Evolutionary conservation across 2,888 invertebrate genomes (phyloP), one percentile per base, ranked within the genome.

Genomic region (Zaprionus obscuricornis): DNA sequence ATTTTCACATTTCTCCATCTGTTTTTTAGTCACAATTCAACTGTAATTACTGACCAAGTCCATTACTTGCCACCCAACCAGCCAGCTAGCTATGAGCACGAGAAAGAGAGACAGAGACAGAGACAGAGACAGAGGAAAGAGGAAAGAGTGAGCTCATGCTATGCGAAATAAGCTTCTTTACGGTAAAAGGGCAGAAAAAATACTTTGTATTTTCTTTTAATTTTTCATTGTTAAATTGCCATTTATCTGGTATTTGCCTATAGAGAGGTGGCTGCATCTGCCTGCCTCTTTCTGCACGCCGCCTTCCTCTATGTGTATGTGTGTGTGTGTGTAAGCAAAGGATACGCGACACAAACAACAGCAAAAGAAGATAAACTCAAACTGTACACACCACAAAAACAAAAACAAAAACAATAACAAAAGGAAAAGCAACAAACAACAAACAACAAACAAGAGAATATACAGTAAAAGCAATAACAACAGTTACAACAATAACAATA

Each of bases 191-290:
- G 50, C 3, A 37, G 36, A 71, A 59, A 65, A 73, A 73, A 60
- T 66, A 55, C 78, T 77, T 82, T 63, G 71, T 74, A 77, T 85
- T 78, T 77, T 77, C 85, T 74, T 85, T 82, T 85, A 85, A 78
- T 85, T 85, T 82, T 78, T 85, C 85, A 82, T 85, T 85, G 82
- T 77, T 85, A 85, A 78, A 78, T 82, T 77, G 78, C 85, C 85
- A 81, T 78, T 85, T 77, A 73, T 75, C 63, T 75, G 76, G 29
- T 60, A 75, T 73, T 73, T 69, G 64, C 68, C 67, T 72, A 57
- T 62, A 37, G 47, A 34, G 51, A n/a, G n/a, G n/a, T n/a, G n/a
- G n/a, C n/a, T n/a, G n/a, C n/a, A n/a, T n/a, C n/a, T n/a, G n/a
- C n/a, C n/a, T n/a, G n/a, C n/a, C n/a, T n/a, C n/a, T n/a, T n/a